Conservation (phyloP, 2,888 invertebrate species). For the Phalera bucephala region DNA sequence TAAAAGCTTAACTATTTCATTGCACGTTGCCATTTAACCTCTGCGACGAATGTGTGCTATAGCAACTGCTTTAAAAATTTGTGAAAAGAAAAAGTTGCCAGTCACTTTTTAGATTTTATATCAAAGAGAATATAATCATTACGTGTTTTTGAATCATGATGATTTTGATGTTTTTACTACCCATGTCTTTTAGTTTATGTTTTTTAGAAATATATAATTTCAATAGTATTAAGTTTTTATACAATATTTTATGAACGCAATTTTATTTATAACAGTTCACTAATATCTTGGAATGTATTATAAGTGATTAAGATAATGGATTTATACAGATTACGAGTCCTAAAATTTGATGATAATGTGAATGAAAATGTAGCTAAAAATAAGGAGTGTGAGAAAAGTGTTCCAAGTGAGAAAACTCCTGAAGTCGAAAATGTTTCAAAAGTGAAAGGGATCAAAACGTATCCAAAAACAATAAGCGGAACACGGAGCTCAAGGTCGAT, state of each 20-base stretch:
- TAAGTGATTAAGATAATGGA: constrained; percentile 21
- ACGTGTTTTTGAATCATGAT: too few relatives aligned
- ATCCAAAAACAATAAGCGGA: neutral
- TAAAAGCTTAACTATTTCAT: too few relatives aligned
- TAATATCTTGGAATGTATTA: neutral
- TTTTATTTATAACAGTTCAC: neutral
- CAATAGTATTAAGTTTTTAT: neutral
- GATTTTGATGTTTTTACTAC: constrained; percentile 1
- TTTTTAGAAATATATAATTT: neutral
- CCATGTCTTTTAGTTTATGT: neutral
- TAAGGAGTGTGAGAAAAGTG: constrained; percentile 4
- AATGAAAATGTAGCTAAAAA: constrained; percentile 8
- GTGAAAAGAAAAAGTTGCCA: too few relatives aligned
- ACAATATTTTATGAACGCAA: neutral
- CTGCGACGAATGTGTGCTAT: too few relatives aligned
- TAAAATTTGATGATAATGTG: constrained; percentile 29
- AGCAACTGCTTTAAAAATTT: too few relatives aligned
- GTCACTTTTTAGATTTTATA: too few relatives aligned
- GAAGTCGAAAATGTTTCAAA: constrained; percentile 1
- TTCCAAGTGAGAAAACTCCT: neutral
- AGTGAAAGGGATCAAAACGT: too few relatives aligned
- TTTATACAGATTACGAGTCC: constrained; percentile 36
- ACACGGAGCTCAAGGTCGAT: neutral
- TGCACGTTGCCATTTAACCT: too few relatives aligned
- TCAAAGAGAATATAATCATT: too few relatives aligned